Evolutionary conservation across 2,888 invertebrate genomes (phyloP), one percentile per base, ranked within the genome.

Genomic region (Eupeodes luniger): DNA sequence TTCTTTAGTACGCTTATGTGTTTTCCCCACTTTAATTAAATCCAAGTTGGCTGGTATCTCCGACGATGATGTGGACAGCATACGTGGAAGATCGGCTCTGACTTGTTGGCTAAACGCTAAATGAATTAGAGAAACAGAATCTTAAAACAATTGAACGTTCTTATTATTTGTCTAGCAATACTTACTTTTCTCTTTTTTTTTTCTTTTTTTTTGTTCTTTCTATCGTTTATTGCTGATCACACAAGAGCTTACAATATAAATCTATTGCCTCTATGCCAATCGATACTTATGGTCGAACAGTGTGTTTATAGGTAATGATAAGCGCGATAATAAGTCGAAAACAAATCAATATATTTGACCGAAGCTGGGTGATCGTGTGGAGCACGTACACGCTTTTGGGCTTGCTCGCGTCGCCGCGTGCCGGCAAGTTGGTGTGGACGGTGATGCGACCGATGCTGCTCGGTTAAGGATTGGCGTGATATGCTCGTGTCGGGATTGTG

Each of bases 21-120:
- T 53, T 19, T 19, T 55, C 19, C 10, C 19, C 16, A 53, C 53
- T 53, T 53, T 16, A 7, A 2, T 16, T 6, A 2, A 55, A 16
- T 9, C 16, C 16, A 53, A 16, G 53, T 53, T 53, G 53, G 53
- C 53, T 19, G 55, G 19, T 55, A 19, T 19, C 55, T 55, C 55
- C 19, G 55, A 55, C 55, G 55, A 55, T 55, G 55, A 55, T 55
- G 55, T 55, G 55, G 10, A 55, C 19, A 55, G 10, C 55, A 55
- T 55, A 19, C 19, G 55, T 55, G 6, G 55, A 55, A 10, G 55
- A 55, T 14, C 55, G 53, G 55, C 55, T 55, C 55, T 19, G 55
- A 19, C 19, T 19, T 19, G 19, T 19, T 19, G 19, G 19, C 19
- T 19, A 19, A 19, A 2, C 55, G 55, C 55, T 55, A 19, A 14